Evolutionary conservation across 2,113 vertebrate species (phyloP), one percentile per base, ranked within the genome.

Genomic region (Haemorhous mexicanus): DNA sequence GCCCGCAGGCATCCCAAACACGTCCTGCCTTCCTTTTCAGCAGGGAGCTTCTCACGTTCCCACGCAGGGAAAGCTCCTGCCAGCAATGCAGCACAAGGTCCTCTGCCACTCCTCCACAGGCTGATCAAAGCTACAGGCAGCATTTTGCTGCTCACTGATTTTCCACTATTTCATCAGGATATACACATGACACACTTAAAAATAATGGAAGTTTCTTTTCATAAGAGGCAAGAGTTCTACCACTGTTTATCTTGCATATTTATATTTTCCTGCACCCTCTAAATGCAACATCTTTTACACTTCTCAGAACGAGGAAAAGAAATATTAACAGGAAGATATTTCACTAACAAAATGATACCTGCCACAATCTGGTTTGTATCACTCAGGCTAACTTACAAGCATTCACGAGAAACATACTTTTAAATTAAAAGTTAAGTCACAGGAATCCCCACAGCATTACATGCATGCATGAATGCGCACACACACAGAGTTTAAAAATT

Each of bases 1-100:
- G 83, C 76, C 69, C 86, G 21, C 73, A 92, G 94, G 95, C 90
- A 97, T 94, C 39, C 86, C 74, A 97, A 93, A 91, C 91, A 96
- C 4, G 59, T 83, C 91, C 92, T 93, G 90, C 94, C 39, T 43
- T 80, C 78, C 0, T 83, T 77, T 91, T 39, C 94, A 95, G 49
- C 1, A 52, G 94, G 73, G 62, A 91, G 64, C 84, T 89, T 89
- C 94, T 92, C 95, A 76, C 89, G 69, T 96, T 97, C 92, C 94
- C 94, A 94, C 76, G 37, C 10, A 70, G 33, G 50, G 80, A 77
- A 61, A 92, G 89, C 64, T 92, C 66, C 80, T 1, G 2, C 61
- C 79, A 88, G 76, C 7, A 90, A 61, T 52, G 80, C 83, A 49
- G 76, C 86, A 84, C 64, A 52, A 68, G 85, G 9, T 61, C 37